Evolutionary conservation across 2,888 invertebrate genomes (phyloP).

Genomic region (Schrankia costaestrigalis): DNA sequence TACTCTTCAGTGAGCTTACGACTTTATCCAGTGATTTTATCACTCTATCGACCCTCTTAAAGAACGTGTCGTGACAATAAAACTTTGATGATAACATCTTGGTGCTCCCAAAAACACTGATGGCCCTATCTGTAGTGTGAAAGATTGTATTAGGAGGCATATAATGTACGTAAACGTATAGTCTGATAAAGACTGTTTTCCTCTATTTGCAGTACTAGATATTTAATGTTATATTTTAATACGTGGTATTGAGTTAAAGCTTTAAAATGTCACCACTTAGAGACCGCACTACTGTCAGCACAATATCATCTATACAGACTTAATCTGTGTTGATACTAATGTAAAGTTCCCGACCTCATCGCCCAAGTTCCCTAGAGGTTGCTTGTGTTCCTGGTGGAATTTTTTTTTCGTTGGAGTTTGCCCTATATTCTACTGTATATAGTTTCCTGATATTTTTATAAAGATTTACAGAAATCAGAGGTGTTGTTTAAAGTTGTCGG

Average conservation of each 20-base stretch:
- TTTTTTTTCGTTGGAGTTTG: too few species aligned
- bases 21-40: conserved; percentile 16
- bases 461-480: too few species aligned
- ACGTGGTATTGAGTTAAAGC: neutral
- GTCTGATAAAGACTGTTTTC: neutral
- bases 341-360: too few species aligned
- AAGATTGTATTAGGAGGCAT: conserved; percentile 22
- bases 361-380: too few species aligned
- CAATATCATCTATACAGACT: too few species aligned
- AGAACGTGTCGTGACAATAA: conserved; percentile 33
- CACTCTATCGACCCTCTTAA: conserved; percentile 9
- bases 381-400: too few species aligned
- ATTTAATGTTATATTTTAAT: neutral
- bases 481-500: too few species aligned
- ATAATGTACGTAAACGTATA: conserved; percentile 4
- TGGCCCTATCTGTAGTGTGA: conserved; percentile 36
- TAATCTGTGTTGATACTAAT: too few species aligned
- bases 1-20: conserved; percentile 8
- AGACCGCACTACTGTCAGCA: neutral
- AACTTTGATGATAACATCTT: conserved; percentile 26
- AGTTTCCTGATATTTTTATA: too few species aligned
- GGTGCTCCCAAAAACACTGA: conserved; percentile 31
- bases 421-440: too few species aligned
- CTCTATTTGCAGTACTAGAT: too few species aligned
- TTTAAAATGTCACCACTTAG: neutral